Evolutionary conservation across 2,797 vertebrate genomes (phyloP), one percentile per base, ranked within the genome.

Genomic region (Syngnathus acus): DNA sequence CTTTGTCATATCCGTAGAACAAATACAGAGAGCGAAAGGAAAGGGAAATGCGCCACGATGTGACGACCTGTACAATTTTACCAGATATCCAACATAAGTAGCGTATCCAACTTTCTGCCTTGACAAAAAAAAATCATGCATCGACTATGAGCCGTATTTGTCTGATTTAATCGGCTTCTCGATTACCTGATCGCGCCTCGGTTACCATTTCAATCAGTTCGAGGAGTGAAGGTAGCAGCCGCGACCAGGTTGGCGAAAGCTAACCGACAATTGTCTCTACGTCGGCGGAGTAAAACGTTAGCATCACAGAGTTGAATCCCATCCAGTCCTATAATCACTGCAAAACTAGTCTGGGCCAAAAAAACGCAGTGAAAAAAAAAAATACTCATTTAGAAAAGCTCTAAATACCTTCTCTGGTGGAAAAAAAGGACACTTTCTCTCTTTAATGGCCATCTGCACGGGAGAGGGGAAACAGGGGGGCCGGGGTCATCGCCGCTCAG

Each of bases 381-480:
- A 93, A 91, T 86, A 69, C 89, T 93, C 85, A 94, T 98, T 95
- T 95, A 93, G 92, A 95, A 94, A 94, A 92, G 92, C 93, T 93
- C 94, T 95, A 95, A 98, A 95, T 95, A 94, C 91, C 90, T 95
- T 94, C 91, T 93, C 90, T 91, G 74, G 77, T 87, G 84, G 92
- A 93, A 93, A 93, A 93, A 93, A 48, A 93, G 94, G 94, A 94
- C 94, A 94, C 93, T 94, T 94, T 96, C 93, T 94, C 94, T 94
- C 89, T 90, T 95, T 97, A 97, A 97, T 96, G 94, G 93, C 95
- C 95, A 98, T 98, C 95, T 98, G 95, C 94, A 95, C 94, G 95
- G 94, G 95, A 96, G 94, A 94, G 94, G 93, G 92, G 94, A 94
- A 93, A 91, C 92, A 90, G 93, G 95, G 60, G 89, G 93, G 93